Evolutionary conservation across 1,140 invertebrate species (phyloP).

Genomic region (Bombus superbus): DNA sequence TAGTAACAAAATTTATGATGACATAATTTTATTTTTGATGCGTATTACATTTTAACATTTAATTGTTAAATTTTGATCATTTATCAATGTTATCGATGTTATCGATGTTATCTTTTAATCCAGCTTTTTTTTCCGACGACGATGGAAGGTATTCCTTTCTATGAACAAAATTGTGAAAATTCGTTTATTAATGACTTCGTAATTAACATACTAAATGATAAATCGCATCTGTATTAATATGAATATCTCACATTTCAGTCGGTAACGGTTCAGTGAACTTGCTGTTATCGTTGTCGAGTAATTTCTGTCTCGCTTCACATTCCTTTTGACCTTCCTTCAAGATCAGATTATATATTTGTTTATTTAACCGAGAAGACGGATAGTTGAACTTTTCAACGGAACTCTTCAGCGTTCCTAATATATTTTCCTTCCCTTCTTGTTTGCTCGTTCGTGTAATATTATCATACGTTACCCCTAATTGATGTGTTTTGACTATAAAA

Average conservation of each 20-base stretch:
- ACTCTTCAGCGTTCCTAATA: conserved; percentile 8
- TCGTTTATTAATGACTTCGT: background rate
- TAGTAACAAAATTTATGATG: background rate
- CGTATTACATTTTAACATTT: conserved; percentile 6
- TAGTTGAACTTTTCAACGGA: background rate
- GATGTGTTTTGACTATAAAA: background rate
- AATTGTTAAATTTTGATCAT: background rate
- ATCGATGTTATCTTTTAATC: background rate
- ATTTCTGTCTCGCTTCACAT: background rate
- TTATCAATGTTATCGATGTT: too few relatives aligned
- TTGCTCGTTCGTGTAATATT: background rate
- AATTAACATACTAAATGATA: background rate
- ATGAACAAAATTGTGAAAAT: background rate
- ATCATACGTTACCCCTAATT: background rate
- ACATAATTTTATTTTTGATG: conserved; percentile 12
- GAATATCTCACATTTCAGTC: conserved; percentile 11
- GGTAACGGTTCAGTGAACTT: background rate
- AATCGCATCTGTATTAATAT: background rate
- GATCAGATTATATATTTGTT: conserved; percentile 29
- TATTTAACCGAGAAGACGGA: conserved; percentile 8
- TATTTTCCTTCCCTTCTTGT: conserved; percentile 45
- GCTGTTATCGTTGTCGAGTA: background rate
- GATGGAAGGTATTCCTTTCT: conserved; percentile 13
- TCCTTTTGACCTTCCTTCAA: conserved; percentile 16
- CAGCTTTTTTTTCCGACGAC: background rate